A percentile compares a stretch with the other conserved stretches of the same genome.
phyloP scores from a whole-genome alignment of 2,113 vertebrate genomes.

The Prinia subflava region DNA sequence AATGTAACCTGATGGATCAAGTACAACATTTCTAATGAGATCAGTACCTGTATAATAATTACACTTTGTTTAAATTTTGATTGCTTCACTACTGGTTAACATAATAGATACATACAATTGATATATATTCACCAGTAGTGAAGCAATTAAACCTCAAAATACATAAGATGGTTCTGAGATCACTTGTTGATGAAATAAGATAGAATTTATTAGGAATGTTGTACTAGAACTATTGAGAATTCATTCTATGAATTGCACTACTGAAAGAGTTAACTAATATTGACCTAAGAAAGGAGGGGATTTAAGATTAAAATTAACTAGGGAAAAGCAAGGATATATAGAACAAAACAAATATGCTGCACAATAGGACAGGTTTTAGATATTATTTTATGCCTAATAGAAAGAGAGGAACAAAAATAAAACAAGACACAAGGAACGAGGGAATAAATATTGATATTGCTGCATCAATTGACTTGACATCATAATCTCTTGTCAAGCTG shows the following conservation, averaged over 20 bases:
- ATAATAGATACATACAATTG: background rate
- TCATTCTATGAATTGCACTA: background rate
- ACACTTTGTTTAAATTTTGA: background rate
- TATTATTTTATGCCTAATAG: background rate
- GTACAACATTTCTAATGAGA: background rate
- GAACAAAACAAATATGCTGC: background rate
- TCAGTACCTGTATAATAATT: background rate
- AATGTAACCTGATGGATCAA: background rate
- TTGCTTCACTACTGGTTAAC: background rate
- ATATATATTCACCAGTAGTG: background rate
- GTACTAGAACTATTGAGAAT: background rate
- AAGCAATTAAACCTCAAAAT: background rate
- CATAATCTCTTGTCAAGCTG: slow-evolving; percentile 34
- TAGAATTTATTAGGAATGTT: background rate
- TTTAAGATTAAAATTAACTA: background rate
- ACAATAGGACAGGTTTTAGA: background rate
- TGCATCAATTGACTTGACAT: slow-evolving; percentile 39
- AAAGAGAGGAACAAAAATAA: background rate
- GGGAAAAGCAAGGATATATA: background rate
- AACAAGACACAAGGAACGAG: background rate
- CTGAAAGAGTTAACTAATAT: background rate
- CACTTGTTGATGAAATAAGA: background rate
- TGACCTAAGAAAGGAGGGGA: background rate
- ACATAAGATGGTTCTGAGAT: background rate
- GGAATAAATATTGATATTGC: slow-evolving; percentile 53